These are phyloP conservation scores for Lutjanus erythropterus DNA, from an alignment of 2,113 vertebrate species.

Conservation along the genomic window DNA sequence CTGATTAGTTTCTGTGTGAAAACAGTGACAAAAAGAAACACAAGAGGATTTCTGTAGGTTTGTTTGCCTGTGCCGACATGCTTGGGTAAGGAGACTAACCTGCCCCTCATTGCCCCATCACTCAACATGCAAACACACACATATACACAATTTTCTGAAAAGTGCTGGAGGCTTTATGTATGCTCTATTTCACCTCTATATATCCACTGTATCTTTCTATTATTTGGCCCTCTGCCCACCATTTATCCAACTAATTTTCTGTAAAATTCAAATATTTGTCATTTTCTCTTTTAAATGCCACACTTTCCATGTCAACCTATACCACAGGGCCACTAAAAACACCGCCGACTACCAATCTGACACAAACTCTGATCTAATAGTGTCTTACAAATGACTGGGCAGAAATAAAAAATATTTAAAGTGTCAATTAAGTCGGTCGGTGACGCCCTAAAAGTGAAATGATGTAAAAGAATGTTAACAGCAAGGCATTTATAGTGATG, in stretches of 20 bases:
- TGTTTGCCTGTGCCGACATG: slow-evolving; percentile 50
- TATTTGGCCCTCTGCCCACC: slow-evolving; percentile 6
- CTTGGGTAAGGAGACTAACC: slow-evolving; percentile 22
- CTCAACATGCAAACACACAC: slow-evolving; percentile 49
- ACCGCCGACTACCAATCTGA: background rate
- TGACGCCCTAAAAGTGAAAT: slow-evolving; percentile 20
- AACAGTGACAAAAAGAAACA: slow-evolving; percentile 3
- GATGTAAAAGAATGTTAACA: slow-evolving; percentile 17
- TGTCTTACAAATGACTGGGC: background rate
- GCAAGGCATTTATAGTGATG: slow-evolving; percentile 8
- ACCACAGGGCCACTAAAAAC: background rate
- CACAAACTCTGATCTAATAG: background rate
- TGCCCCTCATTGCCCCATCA: slow-evolving; percentile 34
- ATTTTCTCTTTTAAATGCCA: slow-evolving; percentile 10
- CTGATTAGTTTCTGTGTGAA: background rate
- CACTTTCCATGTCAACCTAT: slow-evolving; percentile 9
- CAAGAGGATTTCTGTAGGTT: slow-evolving; percentile 1
- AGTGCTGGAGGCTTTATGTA: slow-evolving; percentile 40
- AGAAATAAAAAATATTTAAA: slow-evolving; percentile 10
- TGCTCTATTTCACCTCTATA: slow-evolving; percentile 34
- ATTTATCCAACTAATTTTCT: slow-evolving; percentile 6
- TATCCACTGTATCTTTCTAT: slow-evolving; percentile 1
- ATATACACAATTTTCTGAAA: slow-evolving; percentile 18
- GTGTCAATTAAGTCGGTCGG: slow-evolving; percentile 18
- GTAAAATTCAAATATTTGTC: background rate